Evolutionary conservation across 2,797 vertebrate genomes (phyloP), one percentile per base, ranked within the genome.

Genomic region (Pogonophryne albipinna): DNA sequence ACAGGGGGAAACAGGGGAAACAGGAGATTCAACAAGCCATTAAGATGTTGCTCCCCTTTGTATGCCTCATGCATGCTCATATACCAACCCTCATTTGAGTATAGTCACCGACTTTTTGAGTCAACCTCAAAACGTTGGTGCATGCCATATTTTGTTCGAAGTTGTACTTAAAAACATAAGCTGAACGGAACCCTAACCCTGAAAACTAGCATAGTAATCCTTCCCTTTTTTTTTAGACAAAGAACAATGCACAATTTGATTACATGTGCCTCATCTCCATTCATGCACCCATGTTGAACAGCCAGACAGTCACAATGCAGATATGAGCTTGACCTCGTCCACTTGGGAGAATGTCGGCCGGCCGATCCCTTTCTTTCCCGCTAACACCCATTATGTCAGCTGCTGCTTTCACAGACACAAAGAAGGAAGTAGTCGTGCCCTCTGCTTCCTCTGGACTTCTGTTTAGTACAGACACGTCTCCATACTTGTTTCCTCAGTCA

Each of bases 321-420:
- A 67, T 78, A 93, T 87, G 79, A 89, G 70, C 91, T 89, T 93
- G 89, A 93, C 92, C 88, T 82, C 76, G 62, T 84, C 69, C 79
- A 79, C 78, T 72, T 68, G 31, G 59, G 71, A 4, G 19, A 82
- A 44, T 78, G 83, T 87, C 71, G 70, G 41, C 57, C 31, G 14
- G 47, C 57, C 9, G 10, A 44, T 77, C 50, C 61, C 60, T 83
- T 92, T 88, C 72, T 74, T 65, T 67, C 75, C 27, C 27, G 4
- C 60, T 57, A 66, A 73, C 66, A 65, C 74, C 51, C n/a, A 2
- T 44, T 69, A 60, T 47, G 20, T 82, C 59, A 63, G 53, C 66
- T 27, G 57, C 12, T 75, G 64, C 71, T 83, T 58, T 73, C 82
- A 52, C 60, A 77, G 64, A 83, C 79, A 79, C 81, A 76, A 82